These are phyloP conservation scores for Virgularia gustaviana DNA, from an alignment of 92 coral and sea anemone genomes.

Conservation along the genomic window DNA sequence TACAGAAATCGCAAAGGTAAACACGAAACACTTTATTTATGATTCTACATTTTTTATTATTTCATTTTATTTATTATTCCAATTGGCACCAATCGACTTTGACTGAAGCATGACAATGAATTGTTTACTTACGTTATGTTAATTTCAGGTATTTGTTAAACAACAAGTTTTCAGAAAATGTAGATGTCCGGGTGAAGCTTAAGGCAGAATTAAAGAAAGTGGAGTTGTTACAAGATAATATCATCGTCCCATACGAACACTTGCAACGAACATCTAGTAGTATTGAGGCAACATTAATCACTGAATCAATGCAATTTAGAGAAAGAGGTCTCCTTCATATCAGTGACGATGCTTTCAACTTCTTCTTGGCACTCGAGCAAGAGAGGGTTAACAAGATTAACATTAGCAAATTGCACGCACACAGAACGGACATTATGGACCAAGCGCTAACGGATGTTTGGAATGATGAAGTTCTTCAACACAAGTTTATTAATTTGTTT, in stretches of 20 bases:
- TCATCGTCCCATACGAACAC: neutral
- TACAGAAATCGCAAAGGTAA: neutral
- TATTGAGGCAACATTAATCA: slow-evolving; percentile 36
- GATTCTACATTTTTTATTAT: no score
- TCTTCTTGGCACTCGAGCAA: slow-evolving; percentile 45
- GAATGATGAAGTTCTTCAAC: no score
- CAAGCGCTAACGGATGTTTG: slow-evolving; percentile 19
- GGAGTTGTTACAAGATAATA: slow-evolving; percentile 21
- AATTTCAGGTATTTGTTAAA: slow-evolving; percentile 6
- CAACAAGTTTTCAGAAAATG: slow-evolving; percentile 17
- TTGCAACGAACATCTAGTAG: neutral
- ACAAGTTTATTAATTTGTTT: no score
- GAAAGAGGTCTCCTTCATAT: slow-evolving; percentile 58
- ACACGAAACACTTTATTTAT: no score
- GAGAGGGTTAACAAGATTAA: slow-evolving; percentile 5
- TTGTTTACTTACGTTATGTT: no score
- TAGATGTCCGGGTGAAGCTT: neutral
- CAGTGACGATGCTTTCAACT: slow-evolving; percentile 30
- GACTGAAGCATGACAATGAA: no score
- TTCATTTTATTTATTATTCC: no score
- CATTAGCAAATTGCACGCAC: neutral
- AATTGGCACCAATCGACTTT: no score
- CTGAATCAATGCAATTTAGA: slow-evolving; percentile 49
- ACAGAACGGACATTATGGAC: slow-evolving; percentile 9
- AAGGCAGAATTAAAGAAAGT: neutral